Conservation (phyloP, 2,888 invertebrate genomes). For the Pammene aurita region DNA sequence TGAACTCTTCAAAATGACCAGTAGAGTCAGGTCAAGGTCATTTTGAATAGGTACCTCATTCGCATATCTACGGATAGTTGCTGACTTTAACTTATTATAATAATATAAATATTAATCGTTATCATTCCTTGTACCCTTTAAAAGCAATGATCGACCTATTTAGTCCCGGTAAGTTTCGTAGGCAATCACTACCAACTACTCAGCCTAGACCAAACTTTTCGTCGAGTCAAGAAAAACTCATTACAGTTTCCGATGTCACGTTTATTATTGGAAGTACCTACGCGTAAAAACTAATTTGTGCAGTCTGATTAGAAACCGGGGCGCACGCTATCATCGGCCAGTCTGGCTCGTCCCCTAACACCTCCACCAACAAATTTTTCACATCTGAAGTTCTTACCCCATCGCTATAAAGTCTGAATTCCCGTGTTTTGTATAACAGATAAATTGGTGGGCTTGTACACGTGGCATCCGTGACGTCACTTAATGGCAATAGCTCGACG, state of each 20-base stretch:
- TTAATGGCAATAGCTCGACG: slow-evolving; percentile 69
- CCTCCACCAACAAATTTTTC: slow-evolving; percentile 5
- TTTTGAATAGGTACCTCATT: too few species aligned
- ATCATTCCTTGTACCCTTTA: too few species aligned
- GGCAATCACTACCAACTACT: too few species aligned
- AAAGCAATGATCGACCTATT: too few species aligned
- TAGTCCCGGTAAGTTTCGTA: too few species aligned
- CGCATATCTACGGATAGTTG: too few species aligned
- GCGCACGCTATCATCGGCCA: slow-evolving; percentile 29
- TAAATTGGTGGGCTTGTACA: slow-evolving; percentile 54
- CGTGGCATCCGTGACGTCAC: slow-evolving; percentile 68
- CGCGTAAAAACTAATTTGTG: slow-evolving; percentile 33
- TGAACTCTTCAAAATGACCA: too few species aligned
- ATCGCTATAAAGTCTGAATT: slow-evolving; percentile 7
- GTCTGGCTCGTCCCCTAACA: slow-evolving; percentile 27
- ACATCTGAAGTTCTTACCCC: slow-evolving; percentile 5
- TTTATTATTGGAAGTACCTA: slow-evolving; percentile 26
- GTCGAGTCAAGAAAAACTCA: slow-evolving; percentile 20
- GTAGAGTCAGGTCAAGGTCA: too few species aligned
- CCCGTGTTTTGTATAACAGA: background rate
- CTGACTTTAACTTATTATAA: too few species aligned
- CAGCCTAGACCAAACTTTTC: background rate
- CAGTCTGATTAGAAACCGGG: slow-evolving; percentile 28
- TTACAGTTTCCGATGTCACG: slow-evolving; percentile 16
- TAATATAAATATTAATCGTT: too few species aligned